Base-by-base conservation (phyloP, 2,888 invertebrate genomes). In the Peribatodes rhomboidaria region DNA sequence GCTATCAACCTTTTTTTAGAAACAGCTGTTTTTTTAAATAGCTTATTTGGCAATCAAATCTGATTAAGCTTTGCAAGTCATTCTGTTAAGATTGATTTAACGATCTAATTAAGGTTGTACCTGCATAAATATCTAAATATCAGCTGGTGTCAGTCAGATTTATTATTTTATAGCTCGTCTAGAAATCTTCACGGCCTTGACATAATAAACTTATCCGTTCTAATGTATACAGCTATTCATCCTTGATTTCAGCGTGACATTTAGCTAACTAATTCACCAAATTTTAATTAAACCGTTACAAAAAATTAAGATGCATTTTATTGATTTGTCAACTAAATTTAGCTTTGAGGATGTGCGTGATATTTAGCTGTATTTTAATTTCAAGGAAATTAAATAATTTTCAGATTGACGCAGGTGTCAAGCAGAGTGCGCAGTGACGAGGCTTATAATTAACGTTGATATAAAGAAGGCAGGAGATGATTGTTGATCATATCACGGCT, bases 121-220 rank as follows among this genome's bases (percentile, higher is more conserved):
- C 33, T 49, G 16, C 22, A 3, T 20, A 41, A 14, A 14, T n/a
- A n/a, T 2, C 13, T 35, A 61, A 61, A 55, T 49, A 41, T 22
- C 20, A 42, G 49, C 22, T 18, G 49, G 14, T 18, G 10, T 49
- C 27, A 35, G 11, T 39, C 14, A 31, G 46, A 53, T 46, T 39
- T 39, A 42, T 46, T 42, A 22, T 27, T 50, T 58, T 52, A 57
- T 52, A 49, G 37, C 31, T 41, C 9, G 13, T 59, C 49, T 55
- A 49, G 61, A 64, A 60, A 47, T 59, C 66, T 62, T 65, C 62
- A 37, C 42, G 52, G 41, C 73, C 73, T 72, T 73, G 72, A 69
- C 72, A 68, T 73, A 70, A 61, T 60, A 46, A 57, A 42, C 50
- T 63, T 56, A 66, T 65, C 66, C 69, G 50, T 69, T 73, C 72